Percentiles rank a stretch among this genome's conserved stretches.
These are phyloP conservation scores for Bombyx mori DNA, from an alignment of 1,140 invertebrate species.

Conservation along the genomic window DNA sequence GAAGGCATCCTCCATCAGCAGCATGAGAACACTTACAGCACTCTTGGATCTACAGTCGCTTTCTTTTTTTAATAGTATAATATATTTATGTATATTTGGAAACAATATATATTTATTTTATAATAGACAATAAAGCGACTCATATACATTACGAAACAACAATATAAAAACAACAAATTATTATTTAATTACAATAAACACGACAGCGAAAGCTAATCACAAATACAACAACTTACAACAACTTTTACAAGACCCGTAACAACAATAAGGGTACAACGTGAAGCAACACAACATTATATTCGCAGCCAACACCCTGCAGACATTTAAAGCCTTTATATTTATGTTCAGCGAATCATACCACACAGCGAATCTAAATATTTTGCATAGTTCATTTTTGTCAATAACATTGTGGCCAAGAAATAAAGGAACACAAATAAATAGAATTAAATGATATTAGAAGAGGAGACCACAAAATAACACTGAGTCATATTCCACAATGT, in stretches of 20 bases:
- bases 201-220: constrained; percentile 3
- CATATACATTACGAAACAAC: constrained; percentile 1
- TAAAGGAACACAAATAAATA: too few relatives aligned
- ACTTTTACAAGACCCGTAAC: constrained; percentile 17
- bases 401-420: too few relatives aligned
- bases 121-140: not conserved
- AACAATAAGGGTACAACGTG: constrained; percentile 13
- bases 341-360: constrained; percentile 36
- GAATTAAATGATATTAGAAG: too few relatives aligned
- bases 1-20: too few relatives aligned
- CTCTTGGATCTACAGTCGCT: constrained; percentile 60
- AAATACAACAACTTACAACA: constrained; percentile 21
- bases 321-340: constrained; percentile 49
- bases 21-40: constrained; percentile 39
- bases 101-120: not conserved
- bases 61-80: constrained; percentile 18
- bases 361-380: constrained; percentile 33
- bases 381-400: too few relatives aligned
- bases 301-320: constrained; percentile 69
- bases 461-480: too few relatives aligned
- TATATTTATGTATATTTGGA: not conserved
- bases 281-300: constrained; percentile 24
- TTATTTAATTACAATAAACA: constrained; percentile 1
- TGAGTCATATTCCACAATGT: too few relatives aligned
- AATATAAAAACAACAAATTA: constrained; percentile 1